phyloP scores from a whole-genome alignment of 2,113 vertebrate species.

The Oriolus oriolus region DNA sequence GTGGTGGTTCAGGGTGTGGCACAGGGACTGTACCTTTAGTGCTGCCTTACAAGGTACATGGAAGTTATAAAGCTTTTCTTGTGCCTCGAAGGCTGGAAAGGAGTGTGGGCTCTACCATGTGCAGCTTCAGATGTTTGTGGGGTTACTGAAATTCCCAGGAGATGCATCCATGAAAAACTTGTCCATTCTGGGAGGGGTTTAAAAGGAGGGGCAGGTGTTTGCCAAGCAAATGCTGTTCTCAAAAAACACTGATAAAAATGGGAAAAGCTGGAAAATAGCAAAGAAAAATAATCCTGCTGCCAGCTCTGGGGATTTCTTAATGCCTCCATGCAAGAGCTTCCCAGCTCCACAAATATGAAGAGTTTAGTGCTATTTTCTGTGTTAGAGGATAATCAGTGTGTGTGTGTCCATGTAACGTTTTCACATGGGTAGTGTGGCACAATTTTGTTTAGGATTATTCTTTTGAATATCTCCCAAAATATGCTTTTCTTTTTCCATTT shows the following conservation, averaged over 20 bases:
- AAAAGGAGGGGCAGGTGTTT: background rate
- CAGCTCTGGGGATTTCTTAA: background rate
- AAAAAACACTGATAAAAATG: background rate
- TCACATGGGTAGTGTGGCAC: background rate
- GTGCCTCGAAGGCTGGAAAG: background rate
- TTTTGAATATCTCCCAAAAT: background rate
- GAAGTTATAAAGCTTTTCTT: background rate
- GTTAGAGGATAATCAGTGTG: background rate
- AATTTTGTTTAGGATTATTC: background rate
- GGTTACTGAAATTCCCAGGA: background rate
- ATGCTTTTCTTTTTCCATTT: background rate
- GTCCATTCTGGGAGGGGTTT: background rate
- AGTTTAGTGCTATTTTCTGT: background rate
- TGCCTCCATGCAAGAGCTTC: background rate
- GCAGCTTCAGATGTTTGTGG: background rate
- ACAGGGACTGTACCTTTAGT: background rate
- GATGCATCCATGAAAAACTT: background rate
- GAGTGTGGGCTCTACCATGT: background rate
- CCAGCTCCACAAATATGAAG: background rate
- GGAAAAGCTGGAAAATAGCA: background rate
- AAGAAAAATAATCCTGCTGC: background rate
- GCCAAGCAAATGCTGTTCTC: background rate
- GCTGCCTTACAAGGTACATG: background rate
- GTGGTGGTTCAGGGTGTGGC: background rate
- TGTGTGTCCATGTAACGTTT: background rate